A percentile compares a stretch with the other conserved stretches of the same genome.
phyloP scores from a whole-genome alignment of 2,797 vertebrate species.

The Astyanax mexicanus region DNA sequence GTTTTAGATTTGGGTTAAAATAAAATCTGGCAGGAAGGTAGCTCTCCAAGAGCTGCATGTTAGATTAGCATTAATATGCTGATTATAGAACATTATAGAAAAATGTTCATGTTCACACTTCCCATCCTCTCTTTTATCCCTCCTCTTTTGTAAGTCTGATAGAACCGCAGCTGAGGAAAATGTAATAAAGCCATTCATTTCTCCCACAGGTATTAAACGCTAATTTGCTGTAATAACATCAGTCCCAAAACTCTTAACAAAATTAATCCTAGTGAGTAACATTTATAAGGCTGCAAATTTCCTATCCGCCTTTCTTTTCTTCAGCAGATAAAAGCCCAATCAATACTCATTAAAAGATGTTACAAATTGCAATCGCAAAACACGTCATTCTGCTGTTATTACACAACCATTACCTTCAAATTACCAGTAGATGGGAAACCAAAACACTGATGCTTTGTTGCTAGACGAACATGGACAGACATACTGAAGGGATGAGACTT shows the following conservation, averaged over 20 bases:
- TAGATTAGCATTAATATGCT: too few species aligned
- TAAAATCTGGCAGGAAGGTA: slow-evolving; percentile 2
- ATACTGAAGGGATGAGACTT: slow-evolving; percentile 61
- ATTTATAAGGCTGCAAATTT: slow-evolving; percentile 9
- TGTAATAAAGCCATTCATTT: slow-evolving; percentile 2
- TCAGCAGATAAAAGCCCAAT: slow-evolving; percentile 14
- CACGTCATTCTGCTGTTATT: background rate
- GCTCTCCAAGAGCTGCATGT: too few species aligned
- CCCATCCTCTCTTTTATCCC: background rate
- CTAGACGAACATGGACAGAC: background rate
- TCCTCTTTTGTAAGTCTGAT: background rate
- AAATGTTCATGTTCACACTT: too few species aligned
- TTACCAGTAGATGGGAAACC: background rate
- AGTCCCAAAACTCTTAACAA: slow-evolving; percentile 39
- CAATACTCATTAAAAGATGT: background rate
- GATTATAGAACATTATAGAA: too few species aligned
- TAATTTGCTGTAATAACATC: slow-evolving; percentile 43
- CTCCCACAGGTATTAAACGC: slow-evolving; percentile 34
- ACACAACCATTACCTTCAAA: background rate
- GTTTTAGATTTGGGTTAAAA: too few species aligned
- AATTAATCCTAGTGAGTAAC: slow-evolving; percentile 24
- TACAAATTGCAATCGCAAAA: slow-evolving; percentile 20
- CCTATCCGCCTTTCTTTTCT: slow-evolving; percentile 10
- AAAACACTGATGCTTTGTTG: too few species aligned
- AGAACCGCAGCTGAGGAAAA: background rate